phyloP scores from a whole-genome alignment of 2,888 invertebrate genomes.

The Mythimna albipuncta region DNA sequence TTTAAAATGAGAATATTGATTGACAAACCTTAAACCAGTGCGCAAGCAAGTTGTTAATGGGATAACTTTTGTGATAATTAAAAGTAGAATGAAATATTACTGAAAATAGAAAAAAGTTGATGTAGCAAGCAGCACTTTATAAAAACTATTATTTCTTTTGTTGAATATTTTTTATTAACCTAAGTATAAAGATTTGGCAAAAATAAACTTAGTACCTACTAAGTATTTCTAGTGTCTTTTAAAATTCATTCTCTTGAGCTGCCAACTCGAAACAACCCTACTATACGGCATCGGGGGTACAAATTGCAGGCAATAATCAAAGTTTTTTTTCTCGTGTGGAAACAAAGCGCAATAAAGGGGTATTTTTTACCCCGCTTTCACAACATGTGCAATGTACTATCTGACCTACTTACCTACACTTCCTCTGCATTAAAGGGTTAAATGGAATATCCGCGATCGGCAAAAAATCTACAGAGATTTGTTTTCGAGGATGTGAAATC shows the following conservation, averaged over 20 bases:
- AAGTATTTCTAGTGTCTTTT: not conserved
- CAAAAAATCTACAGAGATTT: conserved; percentile 75
- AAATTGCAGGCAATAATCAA: conserved; percentile 90
- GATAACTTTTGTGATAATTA: not conserved
- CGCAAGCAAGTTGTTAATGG: not conserved
- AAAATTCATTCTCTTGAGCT: conserved; percentile 17
- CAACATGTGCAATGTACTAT: conserved; percentile 89
- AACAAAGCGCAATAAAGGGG: conserved; percentile 87
- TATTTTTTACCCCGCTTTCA: conserved; percentile 88
- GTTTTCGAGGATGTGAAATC: conserved; percentile 73
- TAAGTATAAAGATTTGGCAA: too few species aligned
- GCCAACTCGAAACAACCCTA: conserved; percentile 71
- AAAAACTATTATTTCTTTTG: not conserved
- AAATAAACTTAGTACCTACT: not conserved
- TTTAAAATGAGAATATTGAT: not conserved
- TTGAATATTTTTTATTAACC: too few species aligned
- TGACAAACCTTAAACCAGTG: not conserved
- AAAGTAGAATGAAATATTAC: not conserved
- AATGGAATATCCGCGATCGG: conserved; percentile 84
- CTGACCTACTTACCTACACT: conserved; percentile 89
- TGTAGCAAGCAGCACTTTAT: not conserved
- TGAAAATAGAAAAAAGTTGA: not conserved
- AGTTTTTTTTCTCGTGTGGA: conserved; percentile 82
- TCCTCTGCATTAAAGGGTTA: conserved; percentile 89
- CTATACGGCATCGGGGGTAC: conserved; percentile 78